Percentiles rank a stretch among this genome's conserved stretches.
Conservation (phyloP, 2,797 vertebrate genomes). For the Distichodus sexfasciatus region DNA sequence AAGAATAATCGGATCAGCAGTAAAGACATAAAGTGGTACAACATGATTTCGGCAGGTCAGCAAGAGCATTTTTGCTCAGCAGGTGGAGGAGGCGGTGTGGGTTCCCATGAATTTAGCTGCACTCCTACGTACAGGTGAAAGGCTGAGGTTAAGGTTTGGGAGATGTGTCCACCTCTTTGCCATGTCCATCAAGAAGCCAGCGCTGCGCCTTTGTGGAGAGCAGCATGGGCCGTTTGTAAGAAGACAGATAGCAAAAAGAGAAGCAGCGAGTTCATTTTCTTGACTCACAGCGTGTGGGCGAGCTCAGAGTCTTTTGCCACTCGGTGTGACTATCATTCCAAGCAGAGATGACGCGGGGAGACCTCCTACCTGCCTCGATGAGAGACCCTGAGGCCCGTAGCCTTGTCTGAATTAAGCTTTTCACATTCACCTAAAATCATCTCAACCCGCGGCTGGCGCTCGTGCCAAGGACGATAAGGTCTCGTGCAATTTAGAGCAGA, state of each 20-base stretch:
- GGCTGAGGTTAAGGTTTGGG: background rate
- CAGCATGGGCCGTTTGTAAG: background rate
- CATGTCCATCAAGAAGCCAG: background rate
- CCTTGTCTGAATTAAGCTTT: constrained; percentile 52
- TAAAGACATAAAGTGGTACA: no score
- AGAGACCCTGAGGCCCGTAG: constrained; percentile 40
- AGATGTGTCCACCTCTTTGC: constrained; percentile 3
- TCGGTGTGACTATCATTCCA: constrained; percentile 15
- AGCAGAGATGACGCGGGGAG: constrained; percentile 38
- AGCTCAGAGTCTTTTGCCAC: background rate
- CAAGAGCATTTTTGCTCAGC: background rate
- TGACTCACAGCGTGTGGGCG: background rate
- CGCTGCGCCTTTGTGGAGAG: background rate
- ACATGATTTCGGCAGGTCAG: no score
- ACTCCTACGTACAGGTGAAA: background rate
- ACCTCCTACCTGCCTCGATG: constrained; percentile 49
- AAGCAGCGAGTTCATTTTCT: background rate
- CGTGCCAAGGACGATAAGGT: constrained; percentile 50
- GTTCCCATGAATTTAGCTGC: background rate
- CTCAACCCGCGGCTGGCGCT: constrained; percentile 53
- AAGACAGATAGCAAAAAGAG: constrained; percentile 2
- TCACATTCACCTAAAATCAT: constrained; percentile 60
- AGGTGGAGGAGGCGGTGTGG: background rate
- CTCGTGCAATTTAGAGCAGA: constrained; percentile 53
- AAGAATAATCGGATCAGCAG: no score